A percentile compares a stretch with the other conserved stretches of the same genome.
phyloP scores from a whole-genome alignment of 2,888 invertebrate genomes.

The Lasioglossum calceatum region DNA sequence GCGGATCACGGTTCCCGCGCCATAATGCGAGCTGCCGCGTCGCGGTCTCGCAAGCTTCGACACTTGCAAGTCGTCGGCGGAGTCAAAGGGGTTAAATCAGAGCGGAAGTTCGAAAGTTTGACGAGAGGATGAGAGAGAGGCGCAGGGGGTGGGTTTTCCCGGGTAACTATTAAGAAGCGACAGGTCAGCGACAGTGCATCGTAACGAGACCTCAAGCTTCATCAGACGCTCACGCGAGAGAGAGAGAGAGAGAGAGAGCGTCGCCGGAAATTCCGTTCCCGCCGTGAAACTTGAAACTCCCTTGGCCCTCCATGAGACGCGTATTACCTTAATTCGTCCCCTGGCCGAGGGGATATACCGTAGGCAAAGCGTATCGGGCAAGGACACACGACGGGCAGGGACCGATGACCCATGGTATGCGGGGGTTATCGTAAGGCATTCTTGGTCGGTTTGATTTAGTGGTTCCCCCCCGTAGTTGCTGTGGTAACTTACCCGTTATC shows the following conservation, averaged over 20 bases:
- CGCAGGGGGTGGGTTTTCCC: neutral
- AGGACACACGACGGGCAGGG: constrained; percentile 24
- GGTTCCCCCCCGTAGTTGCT: constrained; percentile 42
- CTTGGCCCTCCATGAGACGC: constrained; percentile 6
- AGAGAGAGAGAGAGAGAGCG: neutral
- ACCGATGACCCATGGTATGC: constrained; percentile 68
- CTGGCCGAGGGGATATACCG: constrained; percentile 25
- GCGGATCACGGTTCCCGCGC: neutral
- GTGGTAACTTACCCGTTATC: constrained; percentile 53
- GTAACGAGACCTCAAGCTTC: constrained; percentile 8
- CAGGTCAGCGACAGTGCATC: constrained; percentile 12
- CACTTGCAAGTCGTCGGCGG: neutral
- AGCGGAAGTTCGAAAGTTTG: constrained; percentile 1
- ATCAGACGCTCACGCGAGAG: neutral
- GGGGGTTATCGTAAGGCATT: constrained; percentile 75
- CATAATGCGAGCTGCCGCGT: neutral
- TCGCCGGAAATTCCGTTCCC: constrained; percentile 30
- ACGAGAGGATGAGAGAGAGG: neutral
- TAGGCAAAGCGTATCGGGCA: constrained; percentile 18
- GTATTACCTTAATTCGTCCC: constrained; percentile 45
- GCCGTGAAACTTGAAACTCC: constrained; percentile 33
- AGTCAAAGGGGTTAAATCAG: neutral
- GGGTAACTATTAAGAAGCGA: constrained; percentile 1
- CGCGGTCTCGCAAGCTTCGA: neutral
- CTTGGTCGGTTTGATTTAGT: constrained; percentile 70